phyloP scores from a whole-genome alignment of 2,113 vertebrate genomes.

The Platichthys stellatus region DNA sequence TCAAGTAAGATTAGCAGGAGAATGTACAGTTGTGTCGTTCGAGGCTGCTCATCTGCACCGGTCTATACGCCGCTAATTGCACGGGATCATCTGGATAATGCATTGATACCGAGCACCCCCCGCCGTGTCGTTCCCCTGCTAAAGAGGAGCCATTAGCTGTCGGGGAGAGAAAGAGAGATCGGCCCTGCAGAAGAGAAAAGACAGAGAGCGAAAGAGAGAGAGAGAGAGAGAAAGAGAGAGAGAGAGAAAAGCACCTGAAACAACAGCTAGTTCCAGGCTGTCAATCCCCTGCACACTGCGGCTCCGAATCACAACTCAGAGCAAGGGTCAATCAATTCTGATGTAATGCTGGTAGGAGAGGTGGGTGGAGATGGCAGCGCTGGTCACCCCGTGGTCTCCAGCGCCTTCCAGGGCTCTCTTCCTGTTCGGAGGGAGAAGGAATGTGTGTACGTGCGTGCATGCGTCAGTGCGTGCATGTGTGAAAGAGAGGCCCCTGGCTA shows the following conservation, averaged over 20 bases:
- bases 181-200: slow-evolving; percentile 26
- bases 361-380: slow-evolving; percentile 73
- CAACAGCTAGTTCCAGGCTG: slow-evolving; percentile 56
- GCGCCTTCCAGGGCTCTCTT: slow-evolving; percentile 62
- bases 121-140: slow-evolving; percentile 1
- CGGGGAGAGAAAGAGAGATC: slow-evolving; percentile 8
- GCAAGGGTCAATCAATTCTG: slow-evolving; percentile 78
- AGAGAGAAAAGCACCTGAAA: slow-evolving; percentile 66
- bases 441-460: slow-evolving; percentile 47
- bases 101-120: slow-evolving; percentile 7
- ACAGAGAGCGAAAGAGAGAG: slow-evolving; percentile 22
- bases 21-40: slow-evolving; percentile 33
- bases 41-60: neutral
- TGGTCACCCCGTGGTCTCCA: slow-evolving; percentile 66
- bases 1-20: slow-evolving; percentile 34
- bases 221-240: slow-evolving; percentile 37
- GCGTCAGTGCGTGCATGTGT: slow-evolving; percentile 46
- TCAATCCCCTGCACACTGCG: slow-evolving; percentile 53
- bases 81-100: slow-evolving; percentile 7
- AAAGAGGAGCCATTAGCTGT: neutral
- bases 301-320: slow-evolving; percentile 50
- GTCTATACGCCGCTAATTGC: slow-evolving; percentile 3
- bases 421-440: slow-evolving; percentile 63
- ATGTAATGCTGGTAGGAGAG: slow-evolving; percentile 75
- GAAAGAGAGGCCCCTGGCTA: slow-evolving; percentile 73